A percentile compares a stretch with the other conserved stretches of the same genome.
These are phyloP conservation scores for Lissonota sp. DNA, from an alignment of 2,888 invertebrate species.

Conservation along the genomic window DNA sequence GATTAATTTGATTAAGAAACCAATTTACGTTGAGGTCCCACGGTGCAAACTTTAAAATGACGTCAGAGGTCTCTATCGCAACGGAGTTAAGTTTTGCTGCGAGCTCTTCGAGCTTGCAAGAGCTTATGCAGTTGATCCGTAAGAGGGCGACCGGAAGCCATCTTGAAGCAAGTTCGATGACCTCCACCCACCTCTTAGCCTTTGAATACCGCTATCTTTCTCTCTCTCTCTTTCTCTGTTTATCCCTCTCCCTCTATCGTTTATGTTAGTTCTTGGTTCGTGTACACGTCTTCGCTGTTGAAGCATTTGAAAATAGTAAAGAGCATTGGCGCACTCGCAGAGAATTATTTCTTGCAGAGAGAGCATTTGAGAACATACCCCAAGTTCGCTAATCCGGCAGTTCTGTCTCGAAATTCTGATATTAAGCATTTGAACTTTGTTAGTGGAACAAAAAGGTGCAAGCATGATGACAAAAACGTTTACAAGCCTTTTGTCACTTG, in stretches of 20 bases:
- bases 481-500: no score
- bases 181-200: constrained; percentile 46
- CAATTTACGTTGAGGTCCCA: no score
- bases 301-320: constrained; percentile 45
- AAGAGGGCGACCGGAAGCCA: constrained; percentile 69
- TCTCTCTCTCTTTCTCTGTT: constrained; percentile 1
- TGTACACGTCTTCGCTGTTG: constrained; percentile 11
- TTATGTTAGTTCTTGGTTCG: constrained; percentile 6
- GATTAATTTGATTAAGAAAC: no score
- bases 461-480: no score
- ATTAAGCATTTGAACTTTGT: no score
- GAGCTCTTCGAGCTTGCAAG: not conserved
- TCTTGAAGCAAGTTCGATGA: constrained; percentile 66
- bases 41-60: no score
- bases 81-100: not conserved
- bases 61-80: not conserved
- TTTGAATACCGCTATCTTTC: not conserved
- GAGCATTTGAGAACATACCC: no score
- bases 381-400: no score
- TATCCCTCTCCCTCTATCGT: not conserved
- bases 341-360: no score
- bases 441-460: no score
- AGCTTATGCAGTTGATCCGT: not conserved
- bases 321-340: constrained; percentile 33
- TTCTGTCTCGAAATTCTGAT: no score